Evolutionary conservation across 2,113 vertebrate genomes (phyloP).

Genomic region (Cyprinodon tularosa): DNA sequence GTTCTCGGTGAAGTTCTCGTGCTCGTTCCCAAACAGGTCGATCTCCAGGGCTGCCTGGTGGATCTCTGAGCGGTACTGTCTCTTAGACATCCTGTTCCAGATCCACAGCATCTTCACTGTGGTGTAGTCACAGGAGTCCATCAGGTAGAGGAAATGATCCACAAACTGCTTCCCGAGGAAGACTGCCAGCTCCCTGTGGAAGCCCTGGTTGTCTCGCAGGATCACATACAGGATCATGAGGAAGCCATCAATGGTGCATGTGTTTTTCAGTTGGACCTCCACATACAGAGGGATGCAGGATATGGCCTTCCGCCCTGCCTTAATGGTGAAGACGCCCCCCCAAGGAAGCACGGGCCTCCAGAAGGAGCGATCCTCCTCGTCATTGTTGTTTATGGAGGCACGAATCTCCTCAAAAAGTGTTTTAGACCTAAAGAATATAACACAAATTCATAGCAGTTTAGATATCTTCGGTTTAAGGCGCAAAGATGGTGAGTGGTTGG

Average conservation of each 20-base stretch:
- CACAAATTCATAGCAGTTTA: neutral
- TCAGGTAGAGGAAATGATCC: slow-evolving; percentile 88
- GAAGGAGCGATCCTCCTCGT: slow-evolving; percentile 86
- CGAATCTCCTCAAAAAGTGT: slow-evolving; percentile 91
- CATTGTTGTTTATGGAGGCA: slow-evolving; percentile 88
- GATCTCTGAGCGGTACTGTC: slow-evolving; percentile 87
- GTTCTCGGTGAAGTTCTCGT: slow-evolving; percentile 91
- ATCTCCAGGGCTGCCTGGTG: slow-evolving; percentile 85
- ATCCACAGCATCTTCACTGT: slow-evolving; percentile 93
- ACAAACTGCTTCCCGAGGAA: slow-evolving; percentile 88
- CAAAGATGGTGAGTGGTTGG: neutral
- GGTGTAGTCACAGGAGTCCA: slow-evolving; percentile 90
- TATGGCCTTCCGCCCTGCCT: slow-evolving; percentile 87
- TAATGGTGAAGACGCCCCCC: slow-evolving; percentile 89
- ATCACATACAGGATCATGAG: slow-evolving; percentile 91
- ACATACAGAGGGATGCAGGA: slow-evolving; percentile 89
- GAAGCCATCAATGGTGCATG: slow-evolving; percentile 92
- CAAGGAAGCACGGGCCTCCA: slow-evolving; percentile 91
- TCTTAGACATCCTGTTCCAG: slow-evolving; percentile 90
- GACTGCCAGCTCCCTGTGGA: slow-evolving; percentile 83
- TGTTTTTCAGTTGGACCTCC: slow-evolving; percentile 88
- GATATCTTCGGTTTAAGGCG: neutral
- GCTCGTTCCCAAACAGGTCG: slow-evolving; percentile 90
- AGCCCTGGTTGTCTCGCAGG: slow-evolving; percentile 86
- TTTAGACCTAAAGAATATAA: slow-evolving; percentile 79